phyloP scores from a whole-genome alignment of 2,888 invertebrate genomes.

The Julus scanicus region DNA sequence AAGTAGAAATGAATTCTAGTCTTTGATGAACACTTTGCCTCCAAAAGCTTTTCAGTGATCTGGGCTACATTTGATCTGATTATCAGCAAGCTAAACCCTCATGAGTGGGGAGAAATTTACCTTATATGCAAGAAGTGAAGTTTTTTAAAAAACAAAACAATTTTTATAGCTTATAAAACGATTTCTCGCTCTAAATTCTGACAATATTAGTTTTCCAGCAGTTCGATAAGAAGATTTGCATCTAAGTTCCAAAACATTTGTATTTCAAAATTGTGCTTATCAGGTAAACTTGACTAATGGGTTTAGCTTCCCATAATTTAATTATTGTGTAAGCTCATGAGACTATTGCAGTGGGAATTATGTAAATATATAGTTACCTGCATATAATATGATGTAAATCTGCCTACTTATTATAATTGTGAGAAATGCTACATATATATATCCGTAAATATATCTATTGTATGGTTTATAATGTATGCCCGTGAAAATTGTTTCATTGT shows the following conservation, averaged over 20 bases:
- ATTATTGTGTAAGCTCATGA: background rate
- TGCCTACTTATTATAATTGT: background rate
- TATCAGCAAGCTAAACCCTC: background rate
- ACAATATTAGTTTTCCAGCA: too few species aligned
- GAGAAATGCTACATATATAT: background rate
- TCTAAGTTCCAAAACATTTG: background rate
- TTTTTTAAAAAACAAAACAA: too few species aligned
- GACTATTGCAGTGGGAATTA: background rate
- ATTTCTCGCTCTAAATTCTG: too few species aligned
- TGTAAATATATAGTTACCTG: constrained; percentile 32
- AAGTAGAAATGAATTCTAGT: background rate
- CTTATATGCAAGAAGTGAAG: too few species aligned
- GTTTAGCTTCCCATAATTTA: background rate
- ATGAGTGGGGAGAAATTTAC: background rate
- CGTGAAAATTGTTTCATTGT: background rate
- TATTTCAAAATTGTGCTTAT: background rate
- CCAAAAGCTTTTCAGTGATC: background rate
- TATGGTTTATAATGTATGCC: background rate
- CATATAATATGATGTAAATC: constrained; percentile 1
- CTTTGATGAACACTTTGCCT: background rate
- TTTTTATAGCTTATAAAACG: too few species aligned
- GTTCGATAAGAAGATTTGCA: too few species aligned
- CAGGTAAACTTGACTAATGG: background rate
- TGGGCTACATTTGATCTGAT: background rate
- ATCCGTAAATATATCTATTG: background rate